A percentile compares a stretch with the other conserved stretches of the same genome.
These are phyloP conservation scores for Litocranius walleri DNA, from an alignment of 2,113 vertebrate species.

Conservation along the genomic window DNA sequence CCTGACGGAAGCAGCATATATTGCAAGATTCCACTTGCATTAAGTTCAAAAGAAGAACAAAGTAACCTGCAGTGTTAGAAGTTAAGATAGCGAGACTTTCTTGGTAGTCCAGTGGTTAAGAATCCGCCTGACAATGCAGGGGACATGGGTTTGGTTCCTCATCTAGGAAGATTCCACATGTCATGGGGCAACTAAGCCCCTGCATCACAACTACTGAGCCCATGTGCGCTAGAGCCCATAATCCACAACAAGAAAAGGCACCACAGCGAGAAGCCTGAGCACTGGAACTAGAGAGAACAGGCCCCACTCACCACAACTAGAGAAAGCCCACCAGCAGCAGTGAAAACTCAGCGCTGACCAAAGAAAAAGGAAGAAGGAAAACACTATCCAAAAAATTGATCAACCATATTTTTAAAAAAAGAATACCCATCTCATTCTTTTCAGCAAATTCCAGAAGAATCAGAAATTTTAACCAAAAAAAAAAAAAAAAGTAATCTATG, in stretches of 20 bases:
- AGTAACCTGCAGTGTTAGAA: background rate
- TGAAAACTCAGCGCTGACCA: background rate
- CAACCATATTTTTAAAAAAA: background rate
- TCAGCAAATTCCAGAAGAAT: background rate
- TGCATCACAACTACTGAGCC: background rate
- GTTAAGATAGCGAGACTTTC: background rate
- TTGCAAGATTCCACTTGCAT: background rate
- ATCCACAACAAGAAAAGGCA: background rate
- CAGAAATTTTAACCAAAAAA: background rate
- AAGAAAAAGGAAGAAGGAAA: no score
- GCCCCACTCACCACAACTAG: background rate
- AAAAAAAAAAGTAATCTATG: background rate
- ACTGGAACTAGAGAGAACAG: background rate
- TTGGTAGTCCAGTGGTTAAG: background rate
- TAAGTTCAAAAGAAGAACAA: background rate
- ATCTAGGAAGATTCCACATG: background rate
- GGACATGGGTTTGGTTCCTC: background rate
- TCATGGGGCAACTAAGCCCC: background rate
- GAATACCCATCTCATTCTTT: background rate
- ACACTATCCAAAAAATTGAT: no score
- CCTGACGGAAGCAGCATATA: background rate
- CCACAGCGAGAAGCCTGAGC: background rate
- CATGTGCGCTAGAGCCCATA: background rate
- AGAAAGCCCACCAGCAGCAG: background rate
- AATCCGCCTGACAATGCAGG: background rate